A percentile compares a stretch with the other conserved stretches of the same genome.
These are phyloP conservation scores for Falco biarmicus DNA, from an alignment of 2,797 vertebrate species.

Conservation along the genomic window DNA sequence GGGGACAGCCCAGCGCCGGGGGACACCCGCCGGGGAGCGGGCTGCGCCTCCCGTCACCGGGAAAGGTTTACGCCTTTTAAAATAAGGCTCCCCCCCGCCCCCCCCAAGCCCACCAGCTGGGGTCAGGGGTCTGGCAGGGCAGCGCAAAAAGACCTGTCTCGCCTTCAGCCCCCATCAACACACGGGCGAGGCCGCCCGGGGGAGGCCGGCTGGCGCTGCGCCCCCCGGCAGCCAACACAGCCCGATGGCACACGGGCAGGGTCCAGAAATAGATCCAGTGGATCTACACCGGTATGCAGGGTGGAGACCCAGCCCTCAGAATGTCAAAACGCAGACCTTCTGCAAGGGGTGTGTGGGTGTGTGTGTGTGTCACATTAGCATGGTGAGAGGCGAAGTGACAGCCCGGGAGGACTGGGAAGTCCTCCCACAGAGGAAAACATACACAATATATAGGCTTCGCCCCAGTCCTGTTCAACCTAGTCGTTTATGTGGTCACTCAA, in stretches of 20 bases:
- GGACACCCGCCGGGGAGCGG: neutral
- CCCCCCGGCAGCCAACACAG: neutral
- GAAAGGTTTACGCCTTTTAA: neutral
- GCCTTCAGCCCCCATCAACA: too few species aligned
- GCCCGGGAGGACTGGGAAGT: neutral
- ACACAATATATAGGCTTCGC: neutral
- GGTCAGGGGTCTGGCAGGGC: neutral
- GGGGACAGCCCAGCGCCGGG: neutral
- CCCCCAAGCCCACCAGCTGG: neutral
- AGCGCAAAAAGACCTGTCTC: neutral
- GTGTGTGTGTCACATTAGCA: neutral
- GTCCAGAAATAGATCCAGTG: neutral
- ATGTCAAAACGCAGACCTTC: accelerated
- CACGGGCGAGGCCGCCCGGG: too few species aligned
- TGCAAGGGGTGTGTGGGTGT: neutral
- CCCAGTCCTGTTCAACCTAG: neutral
- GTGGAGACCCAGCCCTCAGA: neutral
- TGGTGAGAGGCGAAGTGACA: neutral
- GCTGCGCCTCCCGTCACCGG: neutral
- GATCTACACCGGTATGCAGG: accelerated
- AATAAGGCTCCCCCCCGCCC: neutral
- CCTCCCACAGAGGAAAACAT: neutral
- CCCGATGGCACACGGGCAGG: neutral
- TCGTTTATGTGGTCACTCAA: accelerated
- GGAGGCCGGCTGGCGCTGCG: too few species aligned